These are phyloP conservation scores for Eidolon dupreanum DNA, from an alignment of 2,797 vertebrate genomes.

Conservation along the genomic window DNA sequence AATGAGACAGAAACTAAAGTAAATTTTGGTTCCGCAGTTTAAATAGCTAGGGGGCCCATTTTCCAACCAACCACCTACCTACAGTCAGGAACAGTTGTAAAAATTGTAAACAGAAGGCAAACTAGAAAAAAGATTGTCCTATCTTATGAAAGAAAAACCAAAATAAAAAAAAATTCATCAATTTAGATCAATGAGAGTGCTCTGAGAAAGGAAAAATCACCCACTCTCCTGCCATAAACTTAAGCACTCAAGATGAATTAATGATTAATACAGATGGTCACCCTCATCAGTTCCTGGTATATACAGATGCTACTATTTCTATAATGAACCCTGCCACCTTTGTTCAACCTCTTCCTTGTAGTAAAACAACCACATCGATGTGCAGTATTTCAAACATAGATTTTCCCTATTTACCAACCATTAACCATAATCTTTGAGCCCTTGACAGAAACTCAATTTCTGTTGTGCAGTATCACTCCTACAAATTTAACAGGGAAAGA, in stretches of 20 bases:
- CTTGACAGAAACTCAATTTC: background rate
- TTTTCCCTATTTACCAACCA: background rate
- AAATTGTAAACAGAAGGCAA: background rate
- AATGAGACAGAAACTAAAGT: background rate
- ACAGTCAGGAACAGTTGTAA: background rate
- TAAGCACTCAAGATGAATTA: background rate
- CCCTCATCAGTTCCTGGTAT: background rate
- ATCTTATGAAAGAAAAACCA: background rate
- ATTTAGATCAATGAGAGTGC: background rate
- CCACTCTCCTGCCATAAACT: background rate
- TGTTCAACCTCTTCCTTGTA: background rate
- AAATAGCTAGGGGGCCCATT: background rate
- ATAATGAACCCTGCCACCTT: background rate
- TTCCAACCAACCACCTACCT: background rate
- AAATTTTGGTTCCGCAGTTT: background rate
- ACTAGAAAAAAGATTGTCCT: background rate
- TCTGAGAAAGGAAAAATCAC: background rate
- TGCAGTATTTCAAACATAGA: background rate
- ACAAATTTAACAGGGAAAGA: background rate
- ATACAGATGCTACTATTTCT: background rate
- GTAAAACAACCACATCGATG: background rate
- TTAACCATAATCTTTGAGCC: background rate
- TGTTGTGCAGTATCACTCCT: background rate
- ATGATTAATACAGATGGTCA: background rate
- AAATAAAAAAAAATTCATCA: background rate